Evolutionary conservation across 2,888 invertebrate genomes (phyloP).

Genomic region (Meloe dianella): DNA sequence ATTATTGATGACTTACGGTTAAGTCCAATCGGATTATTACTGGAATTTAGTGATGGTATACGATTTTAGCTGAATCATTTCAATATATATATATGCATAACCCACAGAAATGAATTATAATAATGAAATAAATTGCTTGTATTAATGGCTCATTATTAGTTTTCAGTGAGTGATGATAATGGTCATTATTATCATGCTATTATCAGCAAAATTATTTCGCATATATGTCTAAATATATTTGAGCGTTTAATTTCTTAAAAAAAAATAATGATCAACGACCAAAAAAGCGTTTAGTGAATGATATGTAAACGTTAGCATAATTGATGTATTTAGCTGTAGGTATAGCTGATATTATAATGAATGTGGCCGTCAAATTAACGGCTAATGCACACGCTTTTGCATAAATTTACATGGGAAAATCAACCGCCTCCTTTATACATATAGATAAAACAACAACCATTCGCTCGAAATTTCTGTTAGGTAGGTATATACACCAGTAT

Average conservation of each 20-base stretch:
- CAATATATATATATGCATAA: slow-evolving; percentile 2
- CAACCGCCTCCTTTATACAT: slow-evolving; percentile 15
- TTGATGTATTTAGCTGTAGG: slow-evolving; percentile 46
- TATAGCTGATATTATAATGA: slow-evolving; percentile 48
- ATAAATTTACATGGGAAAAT: slow-evolving; percentile 56
- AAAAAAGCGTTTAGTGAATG: slow-evolving; percentile 27
- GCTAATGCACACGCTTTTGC: slow-evolving; percentile 55
- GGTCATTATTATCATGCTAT: slow-evolving; percentile 53
- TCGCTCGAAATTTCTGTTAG: no score
- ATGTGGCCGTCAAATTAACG: slow-evolving; percentile 52
- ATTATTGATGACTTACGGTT: slow-evolving; percentile 27
- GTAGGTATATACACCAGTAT: no score
- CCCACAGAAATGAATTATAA: slow-evolving; percentile 57
- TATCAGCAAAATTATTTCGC: slow-evolving; percentile 47
- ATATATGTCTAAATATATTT: no score
- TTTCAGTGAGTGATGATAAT: slow-evolving; percentile 59
- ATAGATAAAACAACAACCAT: slow-evolving; percentile 1
- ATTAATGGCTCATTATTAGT: slow-evolving; percentile 60
- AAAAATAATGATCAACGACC: slow-evolving; percentile 17
- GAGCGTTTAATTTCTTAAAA: slow-evolving; percentile 40
- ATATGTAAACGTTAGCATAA: slow-evolving; percentile 41
- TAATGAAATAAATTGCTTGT: slow-evolving; percentile 60
- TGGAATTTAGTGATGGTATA: slow-evolving; percentile 28
- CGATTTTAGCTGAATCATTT: slow-evolving; percentile 53
- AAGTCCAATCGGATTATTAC: slow-evolving; percentile 7